Evolutionary conservation across 2,113 vertebrate species (phyloP).

Genomic region (Polypterus bichir): DNA sequence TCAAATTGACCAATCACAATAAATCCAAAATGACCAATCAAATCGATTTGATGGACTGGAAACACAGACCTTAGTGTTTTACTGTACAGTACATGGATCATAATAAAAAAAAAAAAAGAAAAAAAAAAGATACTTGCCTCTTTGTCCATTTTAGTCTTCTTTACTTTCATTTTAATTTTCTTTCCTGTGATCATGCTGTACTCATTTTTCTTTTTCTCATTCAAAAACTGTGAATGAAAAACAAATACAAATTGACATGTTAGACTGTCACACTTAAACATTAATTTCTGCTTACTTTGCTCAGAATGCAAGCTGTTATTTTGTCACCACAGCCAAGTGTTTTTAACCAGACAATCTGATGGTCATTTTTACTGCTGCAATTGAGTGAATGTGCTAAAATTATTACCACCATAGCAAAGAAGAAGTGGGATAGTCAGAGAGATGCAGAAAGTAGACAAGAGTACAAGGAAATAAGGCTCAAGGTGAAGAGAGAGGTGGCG

Average conservation of each 20-base stretch:
- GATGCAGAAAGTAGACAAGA: too few species aligned
- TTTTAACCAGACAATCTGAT: background rate
- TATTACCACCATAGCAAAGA: background rate
- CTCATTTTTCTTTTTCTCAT: slow-evolving; percentile 68
- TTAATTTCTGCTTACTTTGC: background rate
- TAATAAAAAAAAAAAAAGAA: background rate
- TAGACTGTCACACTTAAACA: background rate
- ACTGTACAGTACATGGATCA: background rate
- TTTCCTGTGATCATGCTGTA: slow-evolving; percentile 87
- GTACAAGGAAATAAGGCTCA: too few species aligned
- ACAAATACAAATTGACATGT: slow-evolving; percentile 2
- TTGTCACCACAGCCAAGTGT: background rate
- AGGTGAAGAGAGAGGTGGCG: too few species aligned
- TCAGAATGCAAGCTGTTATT: background rate
- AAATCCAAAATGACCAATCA: background rate
- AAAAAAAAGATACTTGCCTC: slow-evolving; percentile 44
- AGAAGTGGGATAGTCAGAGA: background rate
- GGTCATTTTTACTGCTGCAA: background rate
- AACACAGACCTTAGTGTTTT: background rate
- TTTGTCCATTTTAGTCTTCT: slow-evolving; percentile 81
- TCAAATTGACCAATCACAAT: too few species aligned
- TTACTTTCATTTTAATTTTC: slow-evolving; percentile 87
- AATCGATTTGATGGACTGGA: background rate
- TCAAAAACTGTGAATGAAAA: slow-evolving; percentile 58
- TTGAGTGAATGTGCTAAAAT: background rate